Conservation (phyloP, 1,140 invertebrate genomes). For the Danaus melanippus region DNA sequence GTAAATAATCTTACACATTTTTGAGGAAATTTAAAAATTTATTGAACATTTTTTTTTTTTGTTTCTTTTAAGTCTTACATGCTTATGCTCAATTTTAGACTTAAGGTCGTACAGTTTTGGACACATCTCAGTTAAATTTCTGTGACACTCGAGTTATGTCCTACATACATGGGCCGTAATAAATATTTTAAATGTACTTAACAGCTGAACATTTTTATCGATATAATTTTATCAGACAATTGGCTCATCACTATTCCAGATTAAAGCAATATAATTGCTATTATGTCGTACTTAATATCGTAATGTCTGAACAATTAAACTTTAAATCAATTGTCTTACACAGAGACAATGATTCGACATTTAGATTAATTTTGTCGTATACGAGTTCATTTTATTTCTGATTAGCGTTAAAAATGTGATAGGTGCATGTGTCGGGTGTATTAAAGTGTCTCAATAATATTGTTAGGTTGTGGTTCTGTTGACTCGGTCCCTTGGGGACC, state of each 20-base stretch:
- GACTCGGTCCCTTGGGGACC: conserved; percentile 28
- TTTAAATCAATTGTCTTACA: conserved; percentile 22
- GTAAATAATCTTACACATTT: conserved; percentile 59
- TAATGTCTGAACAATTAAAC: conserved; percentile 5
- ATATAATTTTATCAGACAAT: conserved; percentile 20
- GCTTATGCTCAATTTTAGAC: conserved; percentile 70
- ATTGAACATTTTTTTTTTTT: conserved; percentile 28
- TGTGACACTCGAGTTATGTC: conserved; percentile 18
- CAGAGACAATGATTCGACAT: conserved; percentile 8
- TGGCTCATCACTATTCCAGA: conserved; percentile 12
- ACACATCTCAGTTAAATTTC: conserved; percentile 21
- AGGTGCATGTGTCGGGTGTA: conserved; percentile 47
- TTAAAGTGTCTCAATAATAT: conserved; percentile 20
- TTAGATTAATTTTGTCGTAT: conserved; percentile 60
- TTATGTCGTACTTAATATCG: conserved; percentile 1
- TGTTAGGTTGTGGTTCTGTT: conserved; percentile 64
- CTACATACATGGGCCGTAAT: conserved; percentile 1
- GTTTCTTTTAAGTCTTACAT: conserved; percentile 59
- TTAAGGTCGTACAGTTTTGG: conserved; percentile 37
- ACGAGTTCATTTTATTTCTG: conserved; percentile 47
- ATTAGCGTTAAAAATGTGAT: conserved; percentile 49
- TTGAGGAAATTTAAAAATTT: conserved; percentile 54
- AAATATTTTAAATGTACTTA: conserved; percentile 29
- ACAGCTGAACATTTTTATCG: conserved; percentile 24
- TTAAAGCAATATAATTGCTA: conserved; percentile 16